A percentile compares a stretch with the other conserved stretches of the same genome.
Conservation (phyloP, 1,140 invertebrate genomes). For the Neodiprion fabricii region DNA sequence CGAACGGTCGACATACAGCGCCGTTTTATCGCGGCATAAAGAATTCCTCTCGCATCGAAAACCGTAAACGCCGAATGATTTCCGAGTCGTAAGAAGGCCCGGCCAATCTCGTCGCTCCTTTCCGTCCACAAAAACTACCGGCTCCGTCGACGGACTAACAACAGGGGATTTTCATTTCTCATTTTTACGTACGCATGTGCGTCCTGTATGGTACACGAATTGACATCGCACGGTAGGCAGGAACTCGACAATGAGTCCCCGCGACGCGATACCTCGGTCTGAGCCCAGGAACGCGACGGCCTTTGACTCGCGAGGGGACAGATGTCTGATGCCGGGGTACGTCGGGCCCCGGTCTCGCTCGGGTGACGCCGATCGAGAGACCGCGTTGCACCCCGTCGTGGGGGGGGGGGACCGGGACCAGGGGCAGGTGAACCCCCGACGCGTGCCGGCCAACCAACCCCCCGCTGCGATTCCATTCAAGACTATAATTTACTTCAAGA, state of each 20-base stretch:
- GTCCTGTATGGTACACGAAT: background rate
- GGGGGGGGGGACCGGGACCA: background rate
- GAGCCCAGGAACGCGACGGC: conserved; percentile 28
- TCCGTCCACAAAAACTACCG: background rate
- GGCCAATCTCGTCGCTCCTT: background rate
- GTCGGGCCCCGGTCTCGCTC: background rate
- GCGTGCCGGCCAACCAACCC: conserved; percentile 62
- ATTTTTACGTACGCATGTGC: too few relatives aligned
- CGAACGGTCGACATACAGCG: background rate
- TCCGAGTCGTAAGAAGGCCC: background rate
- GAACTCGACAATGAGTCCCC: conserved; percentile 28
- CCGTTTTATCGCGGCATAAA: conserved; percentile 2
- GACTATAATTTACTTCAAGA: conserved; percentile 65
- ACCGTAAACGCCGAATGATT: background rate
- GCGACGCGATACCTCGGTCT: conserved; percentile 29
- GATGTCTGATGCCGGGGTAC: conserved; percentile 47
- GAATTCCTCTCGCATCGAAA: background rate
- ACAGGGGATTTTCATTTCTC: background rate
- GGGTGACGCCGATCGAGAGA: background rate
- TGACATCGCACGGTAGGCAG: conserved; percentile 20
- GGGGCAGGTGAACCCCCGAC: conserved; percentile 56
- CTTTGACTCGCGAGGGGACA: conserved; percentile 55
- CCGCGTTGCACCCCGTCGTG: background rate
- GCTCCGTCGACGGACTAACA: too few relatives aligned
- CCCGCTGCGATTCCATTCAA: conserved; percentile 59